Evolutionary conservation across 1,140 invertebrate species (phyloP).

Genomic region (Pseudomyrmex concolor): DNA sequence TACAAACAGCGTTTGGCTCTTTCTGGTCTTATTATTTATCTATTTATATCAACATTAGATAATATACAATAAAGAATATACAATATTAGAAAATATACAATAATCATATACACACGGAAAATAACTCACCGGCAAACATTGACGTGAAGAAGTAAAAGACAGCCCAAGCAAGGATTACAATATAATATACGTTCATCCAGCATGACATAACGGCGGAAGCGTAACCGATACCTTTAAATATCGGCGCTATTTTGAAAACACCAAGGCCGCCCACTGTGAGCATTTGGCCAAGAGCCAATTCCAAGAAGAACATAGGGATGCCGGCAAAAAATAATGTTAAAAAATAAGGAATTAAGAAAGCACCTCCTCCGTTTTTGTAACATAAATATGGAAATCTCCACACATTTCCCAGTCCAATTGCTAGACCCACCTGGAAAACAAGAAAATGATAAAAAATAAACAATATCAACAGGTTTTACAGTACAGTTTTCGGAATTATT

Average conservation of each 20-base stretch:
- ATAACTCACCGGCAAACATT: slow-evolving; percentile 86
- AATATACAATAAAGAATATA: too few relatives aligned
- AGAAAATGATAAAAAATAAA: background rate
- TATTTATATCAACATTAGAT: too few relatives aligned
- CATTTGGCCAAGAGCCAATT: slow-evolving; percentile 96
- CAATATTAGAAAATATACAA: too few relatives aligned
- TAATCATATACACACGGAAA: too few relatives aligned
- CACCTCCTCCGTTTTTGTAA: slow-evolving; percentile 88
- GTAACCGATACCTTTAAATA: slow-evolving; percentile 98
- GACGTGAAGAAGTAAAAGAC: slow-evolving; percentile 96
- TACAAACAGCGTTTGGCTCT: too few relatives aligned
- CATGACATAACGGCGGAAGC: slow-evolving; percentile 98
- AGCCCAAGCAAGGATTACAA: slow-evolving; percentile 99
- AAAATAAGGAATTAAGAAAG: slow-evolving; percentile 97
- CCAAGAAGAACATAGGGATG: slow-evolving; percentile 97
- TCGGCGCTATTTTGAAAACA: slow-evolving; percentile 98
- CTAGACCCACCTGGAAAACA: slow-evolving; percentile 78
- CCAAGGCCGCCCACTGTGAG: slow-evolving; percentile 96
- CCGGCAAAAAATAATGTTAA: slow-evolving; percentile 96
- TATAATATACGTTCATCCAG: slow-evolving; percentile 99
- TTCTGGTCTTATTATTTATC: too few relatives aligned
- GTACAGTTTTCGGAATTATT: too few relatives aligned
- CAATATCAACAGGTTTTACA: too few relatives aligned
- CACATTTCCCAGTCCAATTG: slow-evolving; percentile 87
- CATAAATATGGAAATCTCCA: slow-evolving; percentile 88